Evolutionary conservation across 2,113 vertebrate species (phyloP).

Genomic region (Catharus minimus): DNA sequence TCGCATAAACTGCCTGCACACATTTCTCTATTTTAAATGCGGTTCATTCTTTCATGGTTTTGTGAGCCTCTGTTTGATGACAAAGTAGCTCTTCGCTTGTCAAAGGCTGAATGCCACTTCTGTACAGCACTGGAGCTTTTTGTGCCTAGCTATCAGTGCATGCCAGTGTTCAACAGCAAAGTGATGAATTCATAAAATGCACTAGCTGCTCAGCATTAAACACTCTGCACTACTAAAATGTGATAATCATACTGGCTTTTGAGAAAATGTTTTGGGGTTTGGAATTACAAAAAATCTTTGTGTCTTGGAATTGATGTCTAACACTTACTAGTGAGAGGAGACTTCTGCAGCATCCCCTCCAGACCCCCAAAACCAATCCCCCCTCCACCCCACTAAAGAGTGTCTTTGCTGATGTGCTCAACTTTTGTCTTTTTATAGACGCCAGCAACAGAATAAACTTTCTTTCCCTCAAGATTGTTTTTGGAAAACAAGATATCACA

Average conservation of each 20-base stretch:
- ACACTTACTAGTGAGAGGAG: not conserved
- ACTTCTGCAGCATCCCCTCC: not conserved
- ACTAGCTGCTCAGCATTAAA: slow-evolving; percentile 50
- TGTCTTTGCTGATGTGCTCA: not conserved
- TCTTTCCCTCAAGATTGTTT: not conserved
- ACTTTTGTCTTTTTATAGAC: not conserved
- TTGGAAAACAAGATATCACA: not conserved
- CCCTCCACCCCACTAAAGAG: not conserved
- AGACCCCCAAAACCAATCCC: not conserved
- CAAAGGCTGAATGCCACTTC: slow-evolving; percentile 68
- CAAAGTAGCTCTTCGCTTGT: slow-evolving; percentile 63
- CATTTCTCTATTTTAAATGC: slow-evolving; percentile 53
- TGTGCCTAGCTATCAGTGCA: slow-evolving; percentile 65
- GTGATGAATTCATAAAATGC: slow-evolving; percentile 66
- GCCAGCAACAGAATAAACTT: not conserved
- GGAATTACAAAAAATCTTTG: not conserved
- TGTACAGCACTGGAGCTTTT: slow-evolving; percentile 54
- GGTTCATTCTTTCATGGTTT: slow-evolving; percentile 53
- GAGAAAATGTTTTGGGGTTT: slow-evolving; percentile 46
- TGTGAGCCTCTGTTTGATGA: slow-evolving; percentile 64
- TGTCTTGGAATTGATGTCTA: not conserved
- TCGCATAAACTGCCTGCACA: slow-evolving; percentile 9
- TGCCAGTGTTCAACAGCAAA: slow-evolving; percentile 63
- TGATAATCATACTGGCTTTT: slow-evolving; percentile 16
- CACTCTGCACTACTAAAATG: slow-evolving; percentile 29